Conservation (phyloP, 2,113 vertebrate species). For the Ochotona princeps region DNA sequence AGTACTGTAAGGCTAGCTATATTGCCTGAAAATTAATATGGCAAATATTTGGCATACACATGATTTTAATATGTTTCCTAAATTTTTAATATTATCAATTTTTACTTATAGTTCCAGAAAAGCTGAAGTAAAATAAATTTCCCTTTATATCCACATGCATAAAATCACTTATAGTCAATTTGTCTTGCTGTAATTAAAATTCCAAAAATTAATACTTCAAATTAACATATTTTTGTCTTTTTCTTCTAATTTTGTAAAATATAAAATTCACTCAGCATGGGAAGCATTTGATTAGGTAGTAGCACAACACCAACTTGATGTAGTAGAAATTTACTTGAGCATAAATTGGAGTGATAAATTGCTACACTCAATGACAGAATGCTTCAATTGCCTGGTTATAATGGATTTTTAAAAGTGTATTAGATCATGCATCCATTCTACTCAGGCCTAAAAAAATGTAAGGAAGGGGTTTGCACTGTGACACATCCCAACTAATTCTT, state of each 20-base stretch:
- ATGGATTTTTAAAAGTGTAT: slow-evolving; percentile 51
- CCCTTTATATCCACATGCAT: too few relatives aligned
- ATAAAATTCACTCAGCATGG: not conserved
- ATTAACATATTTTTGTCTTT: not conserved
- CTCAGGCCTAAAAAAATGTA: slow-evolving; percentile 30
- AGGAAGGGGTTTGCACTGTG: not conserved
- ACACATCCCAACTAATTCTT: too few relatives aligned
- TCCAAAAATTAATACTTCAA: not conserved
- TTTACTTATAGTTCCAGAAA: not conserved
- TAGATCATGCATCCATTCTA: slow-evolving; percentile 30
- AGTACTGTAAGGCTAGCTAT: too few relatives aligned
- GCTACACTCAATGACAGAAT: slow-evolving; percentile 8
- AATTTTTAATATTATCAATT: not conserved
- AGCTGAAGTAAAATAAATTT: too few relatives aligned
- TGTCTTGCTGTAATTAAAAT: not conserved
- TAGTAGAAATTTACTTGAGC: slow-evolving; percentile 50
- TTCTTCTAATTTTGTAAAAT: not conserved
- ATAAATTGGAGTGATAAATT: slow-evolving; percentile 60
- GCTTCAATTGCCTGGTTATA: slow-evolving; percentile 55
- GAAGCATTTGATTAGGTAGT: not conserved
- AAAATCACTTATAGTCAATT: not conserved
- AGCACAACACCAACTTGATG: slow-evolving; percentile 26
- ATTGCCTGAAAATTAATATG: too few relatives aligned
- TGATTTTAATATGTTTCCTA: not conserved
- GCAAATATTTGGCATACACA: not conserved